Conservation (phyloP, 2,888 invertebrate genomes). For the Quadroppia sp. region DNA sequence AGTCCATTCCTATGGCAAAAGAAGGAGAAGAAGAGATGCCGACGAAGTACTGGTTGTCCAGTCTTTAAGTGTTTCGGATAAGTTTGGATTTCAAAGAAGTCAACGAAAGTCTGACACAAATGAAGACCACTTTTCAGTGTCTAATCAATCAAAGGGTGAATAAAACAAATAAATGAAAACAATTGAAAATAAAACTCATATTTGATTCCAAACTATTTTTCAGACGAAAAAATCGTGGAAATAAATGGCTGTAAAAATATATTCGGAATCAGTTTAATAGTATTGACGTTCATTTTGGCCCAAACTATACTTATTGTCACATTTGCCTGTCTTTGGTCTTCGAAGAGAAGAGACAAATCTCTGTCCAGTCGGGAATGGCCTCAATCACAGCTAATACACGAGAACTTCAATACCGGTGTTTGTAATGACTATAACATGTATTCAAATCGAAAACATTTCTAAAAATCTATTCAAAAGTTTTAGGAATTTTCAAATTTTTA, state of each 20-base stretch:
- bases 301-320: slow-evolving; percentile 4
- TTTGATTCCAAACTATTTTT: background rate
- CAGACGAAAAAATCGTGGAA: background rate
- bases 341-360: background rate
- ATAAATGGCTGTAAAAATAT: background rate
- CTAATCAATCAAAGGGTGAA: background rate
- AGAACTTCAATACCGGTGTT: background rate
- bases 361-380: slow-evolving; percentile 1
- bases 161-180: background rate
- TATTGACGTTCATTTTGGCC: slow-evolving; percentile 19
- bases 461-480: too few species aligned
- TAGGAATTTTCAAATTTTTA: too few species aligned
- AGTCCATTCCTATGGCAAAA: slow-evolving; percentile 74
- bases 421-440: slow-evolving; percentile 6
- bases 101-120: slow-evolving; percentile 6
- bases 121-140: background rate
- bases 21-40: slow-evolving; percentile 59
- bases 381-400: background rate
- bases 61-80: slow-evolving; percentile 38
- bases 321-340: slow-evolving; percentile 10
- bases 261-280: slow-evolving; percentile 9
- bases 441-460: background rate
- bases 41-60: slow-evolving; percentile 37
- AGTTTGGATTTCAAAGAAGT: slow-evolving; percentile 30
- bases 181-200: background rate